Percentiles rank a stretch among this genome's conserved stretches.
phyloP scores from a whole-genome alignment of 2,113 vertebrate species.

The Callionymus lyra region DNA sequence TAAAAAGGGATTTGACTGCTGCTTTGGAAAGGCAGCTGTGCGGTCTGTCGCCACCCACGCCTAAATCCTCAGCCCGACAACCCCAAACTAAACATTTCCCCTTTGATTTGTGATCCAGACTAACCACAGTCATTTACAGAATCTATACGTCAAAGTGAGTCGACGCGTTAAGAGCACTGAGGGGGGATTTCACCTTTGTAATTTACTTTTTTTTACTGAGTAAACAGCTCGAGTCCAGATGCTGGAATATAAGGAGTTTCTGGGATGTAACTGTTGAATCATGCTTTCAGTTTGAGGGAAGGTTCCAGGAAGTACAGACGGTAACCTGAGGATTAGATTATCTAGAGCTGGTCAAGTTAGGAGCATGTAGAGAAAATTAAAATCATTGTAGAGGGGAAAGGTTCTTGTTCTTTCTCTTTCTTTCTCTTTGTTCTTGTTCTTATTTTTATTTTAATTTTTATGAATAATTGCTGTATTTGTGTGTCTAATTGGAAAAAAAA shows the following conservation, averaged over 20 bases:
- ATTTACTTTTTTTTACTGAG: slow-evolving; percentile 22
- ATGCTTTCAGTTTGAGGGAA: no score
- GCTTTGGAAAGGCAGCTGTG: slow-evolving; percentile 31
- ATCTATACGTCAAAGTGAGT: slow-evolving; percentile 35
- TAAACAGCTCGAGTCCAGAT: slow-evolving; percentile 23
- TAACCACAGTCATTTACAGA: slow-evolving; percentile 42
- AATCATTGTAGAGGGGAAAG: no score
- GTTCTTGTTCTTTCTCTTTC: no score
- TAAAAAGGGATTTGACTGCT: slow-evolving; percentile 2
- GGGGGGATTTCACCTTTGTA: slow-evolving; percentile 8
- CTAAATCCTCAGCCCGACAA: slow-evolving; percentile 28
- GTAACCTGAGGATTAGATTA: no score
- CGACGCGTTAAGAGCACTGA: slow-evolving; percentile 3
- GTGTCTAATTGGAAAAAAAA: no score
- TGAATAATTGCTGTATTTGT: no score
- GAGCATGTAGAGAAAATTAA: no score
- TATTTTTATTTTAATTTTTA: no score
- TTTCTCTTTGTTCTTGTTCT: no score
- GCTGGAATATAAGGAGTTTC: slow-evolving; percentile 3
- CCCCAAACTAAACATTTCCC: slow-evolving; percentile 45
- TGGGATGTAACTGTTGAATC: no score
- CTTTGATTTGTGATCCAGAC: slow-evolving; percentile 40
- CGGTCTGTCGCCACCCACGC: slow-evolving; percentile 40
- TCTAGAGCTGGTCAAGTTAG: no score
- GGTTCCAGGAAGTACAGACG: no score